Evolutionary conservation across 1,140 invertebrate genomes (phyloP).

Genomic region (Drosophila miranda): DNA sequence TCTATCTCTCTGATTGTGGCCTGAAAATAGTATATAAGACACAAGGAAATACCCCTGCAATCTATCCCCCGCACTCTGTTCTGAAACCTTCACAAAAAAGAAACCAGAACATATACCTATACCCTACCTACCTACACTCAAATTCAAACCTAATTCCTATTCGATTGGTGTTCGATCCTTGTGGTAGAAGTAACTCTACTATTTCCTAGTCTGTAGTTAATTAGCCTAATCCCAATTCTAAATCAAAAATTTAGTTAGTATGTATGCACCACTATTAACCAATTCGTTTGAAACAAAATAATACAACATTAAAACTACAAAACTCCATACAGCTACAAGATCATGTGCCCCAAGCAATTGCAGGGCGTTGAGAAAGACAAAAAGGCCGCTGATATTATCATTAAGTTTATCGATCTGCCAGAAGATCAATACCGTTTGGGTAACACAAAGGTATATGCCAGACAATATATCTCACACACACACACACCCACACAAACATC

Average conservation of each 20-base stretch:
- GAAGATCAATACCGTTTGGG: conserved; percentile 97
- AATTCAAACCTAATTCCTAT: neutral
- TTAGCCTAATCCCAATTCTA: conserved; percentile 17
- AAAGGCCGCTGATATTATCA: conserved; percentile 94
- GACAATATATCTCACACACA: conserved; percentile 65
- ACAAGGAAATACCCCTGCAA: conserved; percentile 32
- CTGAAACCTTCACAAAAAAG: conserved; percentile 60
- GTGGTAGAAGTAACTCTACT: conserved; percentile 61
- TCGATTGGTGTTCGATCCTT: conserved; percentile 52
- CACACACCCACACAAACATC: conserved; percentile 22
- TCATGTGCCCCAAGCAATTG: conserved; percentile 91
- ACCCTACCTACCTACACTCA: neutral
- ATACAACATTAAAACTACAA: conserved; percentile 51
- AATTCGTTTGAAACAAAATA: conserved; percentile 42
- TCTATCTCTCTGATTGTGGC: conserved; percentile 28
- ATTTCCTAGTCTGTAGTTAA: conserved; percentile 43
- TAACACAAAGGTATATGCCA: conserved; percentile 93
- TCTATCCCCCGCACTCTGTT: neutral
- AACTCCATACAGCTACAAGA: conserved; percentile 91
- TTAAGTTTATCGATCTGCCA: conserved; percentile 93
- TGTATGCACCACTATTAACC: conserved; percentile 46
- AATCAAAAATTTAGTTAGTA: conserved; percentile 37
- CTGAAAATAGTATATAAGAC: conserved; percentile 26
- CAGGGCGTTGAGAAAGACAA: conserved; percentile 90
- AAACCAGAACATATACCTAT: neutral